Percentiles rank a stretch among this genome's conserved stretches.
Conservation (phyloP, 2,113 vertebrate genomes). For the Pogonocichla stellata region DNA sequence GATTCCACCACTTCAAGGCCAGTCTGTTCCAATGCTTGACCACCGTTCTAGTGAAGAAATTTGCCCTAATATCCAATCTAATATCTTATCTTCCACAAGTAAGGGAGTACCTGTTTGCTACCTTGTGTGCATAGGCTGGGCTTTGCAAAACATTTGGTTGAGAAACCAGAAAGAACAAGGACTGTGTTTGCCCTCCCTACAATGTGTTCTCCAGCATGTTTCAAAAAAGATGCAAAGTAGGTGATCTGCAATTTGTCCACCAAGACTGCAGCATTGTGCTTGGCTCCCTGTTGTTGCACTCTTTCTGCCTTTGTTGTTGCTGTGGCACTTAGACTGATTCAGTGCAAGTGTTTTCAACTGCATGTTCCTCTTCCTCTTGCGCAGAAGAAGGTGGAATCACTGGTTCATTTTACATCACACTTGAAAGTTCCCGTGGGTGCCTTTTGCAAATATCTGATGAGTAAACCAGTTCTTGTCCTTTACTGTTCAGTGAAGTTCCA, state of each 20-base stretch:
- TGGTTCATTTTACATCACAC: neutral
- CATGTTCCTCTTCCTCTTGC: neutral
- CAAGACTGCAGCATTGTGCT: neutral
- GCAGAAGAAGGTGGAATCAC: neutral
- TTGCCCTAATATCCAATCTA: neutral
- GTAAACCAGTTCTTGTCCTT: conserved; percentile 2
- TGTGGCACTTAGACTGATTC: neutral
- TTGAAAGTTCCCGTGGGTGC: neutral
- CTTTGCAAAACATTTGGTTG: neutral
- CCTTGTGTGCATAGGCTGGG: neutral
- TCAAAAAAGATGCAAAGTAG: neutral
- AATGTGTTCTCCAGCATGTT: neutral
- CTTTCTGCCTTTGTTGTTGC: neutral
- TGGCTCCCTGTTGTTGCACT: neutral
- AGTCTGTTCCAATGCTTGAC: neutral
- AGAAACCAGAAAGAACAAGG: neutral
- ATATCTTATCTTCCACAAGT: neutral
- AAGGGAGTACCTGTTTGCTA: neutral
- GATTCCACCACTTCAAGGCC: neutral
- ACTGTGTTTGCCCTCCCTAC: neutral
- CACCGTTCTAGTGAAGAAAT: neutral
- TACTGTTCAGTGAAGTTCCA: neutral
- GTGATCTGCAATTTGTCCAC: neutral
- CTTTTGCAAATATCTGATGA: neutral
- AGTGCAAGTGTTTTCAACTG: neutral